Conservation (phyloP, 2,113 vertebrate genomes). For the Crocuta crocuta region DNA sequence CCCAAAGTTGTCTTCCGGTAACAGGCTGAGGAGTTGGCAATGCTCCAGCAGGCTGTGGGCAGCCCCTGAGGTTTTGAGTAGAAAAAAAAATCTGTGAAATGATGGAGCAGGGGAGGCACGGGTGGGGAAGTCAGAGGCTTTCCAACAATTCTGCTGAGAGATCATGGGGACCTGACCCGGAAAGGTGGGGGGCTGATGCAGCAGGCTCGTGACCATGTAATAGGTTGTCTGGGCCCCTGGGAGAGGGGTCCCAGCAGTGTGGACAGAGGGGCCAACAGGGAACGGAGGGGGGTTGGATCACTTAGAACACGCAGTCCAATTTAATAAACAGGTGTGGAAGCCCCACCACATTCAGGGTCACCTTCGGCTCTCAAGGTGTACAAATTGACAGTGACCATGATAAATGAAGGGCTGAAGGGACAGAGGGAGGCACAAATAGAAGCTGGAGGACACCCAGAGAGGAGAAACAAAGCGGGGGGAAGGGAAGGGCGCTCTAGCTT, state of each 20-base stretch:
- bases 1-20: not conserved
- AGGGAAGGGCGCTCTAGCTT: not conserved
- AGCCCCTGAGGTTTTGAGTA: not conserved
- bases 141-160: not conserved
- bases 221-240: accelerated
- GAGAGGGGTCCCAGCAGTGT: not conserved
- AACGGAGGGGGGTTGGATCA: not conserved
- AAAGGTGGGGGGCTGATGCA: not conserved
- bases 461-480: not conserved
- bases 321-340: not conserved
- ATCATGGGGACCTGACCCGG: not conserved
- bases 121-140: not conserved
- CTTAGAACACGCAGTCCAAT: not conserved
- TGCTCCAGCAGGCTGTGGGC: not conserved
- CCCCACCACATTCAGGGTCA: not conserved
- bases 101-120: not conserved
- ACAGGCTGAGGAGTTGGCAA: not conserved
- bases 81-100: not conserved
- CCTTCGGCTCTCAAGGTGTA: not conserved
- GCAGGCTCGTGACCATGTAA: not conserved
- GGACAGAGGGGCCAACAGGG: not conserved
- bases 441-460: not conserved
- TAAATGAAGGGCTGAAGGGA: not conserved
- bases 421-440: not conserved
- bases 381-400: not conserved